Conservation (phyloP, 1,140 invertebrate species). For the Bombus turneri region DNA sequence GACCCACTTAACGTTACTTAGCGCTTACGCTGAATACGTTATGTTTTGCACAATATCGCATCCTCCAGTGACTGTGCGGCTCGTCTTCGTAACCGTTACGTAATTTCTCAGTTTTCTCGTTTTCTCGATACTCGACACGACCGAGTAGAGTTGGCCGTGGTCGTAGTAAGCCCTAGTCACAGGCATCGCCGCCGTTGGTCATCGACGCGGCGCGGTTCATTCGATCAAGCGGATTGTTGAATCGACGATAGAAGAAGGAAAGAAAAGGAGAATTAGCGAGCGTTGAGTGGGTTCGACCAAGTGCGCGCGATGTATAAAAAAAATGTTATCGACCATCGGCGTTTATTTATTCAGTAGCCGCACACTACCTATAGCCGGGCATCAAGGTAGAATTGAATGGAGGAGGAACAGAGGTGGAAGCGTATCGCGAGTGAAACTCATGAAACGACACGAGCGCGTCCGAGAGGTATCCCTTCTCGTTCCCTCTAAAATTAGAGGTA, state of each 20-base stretch:
- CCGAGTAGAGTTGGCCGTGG: not conserved
- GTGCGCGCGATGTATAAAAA: not conserved
- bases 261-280: not conserved
- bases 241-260: not conserved
- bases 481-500: constrained; percentile 67
- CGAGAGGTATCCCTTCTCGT: constrained; percentile 45
- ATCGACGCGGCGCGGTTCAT: no score
- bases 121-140: not conserved
- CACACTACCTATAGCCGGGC: constrained; percentile 1
- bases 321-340: constrained; percentile 38
- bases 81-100: constrained; percentile 67
- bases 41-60: constrained; percentile 82
- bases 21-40: constrained; percentile 81
- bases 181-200: no score
- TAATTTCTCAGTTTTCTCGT: constrained; percentile 44
- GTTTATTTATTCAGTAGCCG: constrained; percentile 37
- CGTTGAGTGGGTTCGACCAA: not conserved
- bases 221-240: no score
- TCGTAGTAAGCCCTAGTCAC: not conserved
- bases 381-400: constrained; percentile 27
- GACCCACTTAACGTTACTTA: constrained; percentile 82
- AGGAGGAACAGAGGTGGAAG: not conserved
- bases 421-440: constrained; percentile 16
- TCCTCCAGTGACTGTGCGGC: constrained; percentile 60
- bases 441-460: constrained; percentile 29